phyloP scores from a whole-genome alignment of 2,797 vertebrate species.

The Uromys caudimaculatus region DNA sequence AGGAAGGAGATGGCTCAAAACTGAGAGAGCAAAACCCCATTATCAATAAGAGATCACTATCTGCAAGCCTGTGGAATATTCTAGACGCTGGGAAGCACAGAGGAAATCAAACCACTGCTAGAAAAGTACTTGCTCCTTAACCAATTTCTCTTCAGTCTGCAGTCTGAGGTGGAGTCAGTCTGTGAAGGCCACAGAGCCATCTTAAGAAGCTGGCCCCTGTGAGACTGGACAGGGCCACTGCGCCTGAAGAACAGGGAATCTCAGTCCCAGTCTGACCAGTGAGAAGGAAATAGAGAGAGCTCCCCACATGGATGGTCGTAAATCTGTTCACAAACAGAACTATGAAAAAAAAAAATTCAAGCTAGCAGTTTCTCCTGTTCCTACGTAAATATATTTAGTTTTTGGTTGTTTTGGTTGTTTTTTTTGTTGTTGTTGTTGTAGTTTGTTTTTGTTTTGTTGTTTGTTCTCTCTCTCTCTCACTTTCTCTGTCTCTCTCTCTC shows the following conservation, averaged over 20 bases:
- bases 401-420: background rate
- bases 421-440: background rate
- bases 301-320: background rate
- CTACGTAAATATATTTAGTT: background rate
- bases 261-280: too few relatives aligned
- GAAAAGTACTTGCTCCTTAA: background rate
- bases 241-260: accelerated
- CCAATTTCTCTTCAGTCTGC: background rate
- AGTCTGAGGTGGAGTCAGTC: background rate
- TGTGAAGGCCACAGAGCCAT: background rate
- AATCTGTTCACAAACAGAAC: background rate
- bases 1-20: background rate
- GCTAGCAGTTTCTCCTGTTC: background rate
- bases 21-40: background rate
- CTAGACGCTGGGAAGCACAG: background rate
- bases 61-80: background rate
- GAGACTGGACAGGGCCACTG: background rate
- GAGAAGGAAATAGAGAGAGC: accelerated
- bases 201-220: background rate
- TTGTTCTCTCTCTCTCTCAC: background rate
- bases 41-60: accelerated
- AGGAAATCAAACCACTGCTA: background rate
- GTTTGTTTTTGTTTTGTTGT: background rate
- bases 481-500: background rate
- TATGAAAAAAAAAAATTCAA: background rate